phyloP scores from a whole-genome alignment of 2,888 invertebrate species.

The Hyposoter didymator region DNA sequence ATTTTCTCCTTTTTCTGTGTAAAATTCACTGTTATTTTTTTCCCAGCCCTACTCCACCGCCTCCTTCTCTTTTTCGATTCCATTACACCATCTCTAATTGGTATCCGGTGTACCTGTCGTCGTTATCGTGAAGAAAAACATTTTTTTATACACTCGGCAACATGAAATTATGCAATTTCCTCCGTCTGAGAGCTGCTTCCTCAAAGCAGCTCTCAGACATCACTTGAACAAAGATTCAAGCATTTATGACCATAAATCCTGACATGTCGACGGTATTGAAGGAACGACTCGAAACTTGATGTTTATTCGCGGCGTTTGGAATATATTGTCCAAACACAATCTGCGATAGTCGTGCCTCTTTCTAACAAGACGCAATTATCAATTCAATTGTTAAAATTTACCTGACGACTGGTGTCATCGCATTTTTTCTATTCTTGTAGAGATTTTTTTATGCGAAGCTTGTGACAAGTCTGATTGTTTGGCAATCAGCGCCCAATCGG shows the following conservation, averaged over 20 bases:
- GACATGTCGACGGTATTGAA: not conserved
- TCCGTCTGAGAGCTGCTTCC: too few species aligned
- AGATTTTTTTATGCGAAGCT: too few species aligned
- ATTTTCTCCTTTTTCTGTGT: constrained; percentile 6
- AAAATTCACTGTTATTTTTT: not conserved
- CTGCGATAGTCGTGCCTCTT: not conserved
- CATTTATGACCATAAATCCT: not conserved
- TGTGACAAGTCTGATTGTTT: too few species aligned
- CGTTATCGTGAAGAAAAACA: not conserved
- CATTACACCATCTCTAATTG: constrained; percentile 14
- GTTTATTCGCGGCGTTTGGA: not conserved
- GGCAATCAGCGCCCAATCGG: too few species aligned
- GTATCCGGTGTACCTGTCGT: not conserved
- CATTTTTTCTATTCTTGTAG: constrained; percentile 2
- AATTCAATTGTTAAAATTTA: not conserved
- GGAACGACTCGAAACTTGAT: not conserved
- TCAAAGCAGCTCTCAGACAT: constrained; percentile 3
- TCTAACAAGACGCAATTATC: not conserved
- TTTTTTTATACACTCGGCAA: not conserved
- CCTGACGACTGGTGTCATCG: not conserved
- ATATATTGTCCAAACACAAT: not conserved
- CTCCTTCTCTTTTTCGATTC: not conserved
- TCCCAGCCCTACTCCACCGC: not conserved
- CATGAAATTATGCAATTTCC: constrained; percentile 31
- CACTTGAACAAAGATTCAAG: not conserved